Conservation (phyloP, 2,888 invertebrate species). For the Imbricaverruca yamaguchii region DNA sequence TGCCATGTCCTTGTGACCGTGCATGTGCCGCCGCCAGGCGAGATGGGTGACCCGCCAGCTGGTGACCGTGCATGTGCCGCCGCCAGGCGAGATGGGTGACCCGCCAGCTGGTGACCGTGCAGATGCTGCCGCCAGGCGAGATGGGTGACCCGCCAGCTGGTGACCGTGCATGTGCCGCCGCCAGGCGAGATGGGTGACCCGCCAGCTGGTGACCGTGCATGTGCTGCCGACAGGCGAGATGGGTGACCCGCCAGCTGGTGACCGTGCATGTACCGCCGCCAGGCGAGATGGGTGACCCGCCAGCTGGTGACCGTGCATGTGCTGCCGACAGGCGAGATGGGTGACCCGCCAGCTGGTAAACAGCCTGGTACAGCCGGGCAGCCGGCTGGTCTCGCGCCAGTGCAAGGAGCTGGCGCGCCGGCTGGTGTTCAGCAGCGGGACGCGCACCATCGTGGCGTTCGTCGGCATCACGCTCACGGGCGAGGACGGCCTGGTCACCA, state of each 20-base stretch:
- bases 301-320: background rate
- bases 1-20: background rate
- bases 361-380: background rate
- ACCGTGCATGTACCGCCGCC: background rate
- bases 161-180: background rate
- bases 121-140: background rate
- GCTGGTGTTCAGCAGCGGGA: background rate
- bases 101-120: background rate
- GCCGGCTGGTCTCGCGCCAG: background rate
- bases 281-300: background rate
- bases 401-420: constrained; percentile 7
- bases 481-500: constrained; percentile 55
- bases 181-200: background rate
- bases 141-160: too few species aligned
- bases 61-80: background rate
- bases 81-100: background rate
- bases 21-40: background rate
- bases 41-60: too few species aligned
- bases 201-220: background rate
- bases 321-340: background rate
- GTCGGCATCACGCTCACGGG: constrained; percentile 34
- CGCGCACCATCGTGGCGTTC: constrained; percentile 4
- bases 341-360: constrained; percentile 12
- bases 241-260: constrained; percentile 6
- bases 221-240: background rate